Evolutionary conservation across 1,140 invertebrate genomes (phyloP).

Genomic region (Dryas iulia): DNA sequence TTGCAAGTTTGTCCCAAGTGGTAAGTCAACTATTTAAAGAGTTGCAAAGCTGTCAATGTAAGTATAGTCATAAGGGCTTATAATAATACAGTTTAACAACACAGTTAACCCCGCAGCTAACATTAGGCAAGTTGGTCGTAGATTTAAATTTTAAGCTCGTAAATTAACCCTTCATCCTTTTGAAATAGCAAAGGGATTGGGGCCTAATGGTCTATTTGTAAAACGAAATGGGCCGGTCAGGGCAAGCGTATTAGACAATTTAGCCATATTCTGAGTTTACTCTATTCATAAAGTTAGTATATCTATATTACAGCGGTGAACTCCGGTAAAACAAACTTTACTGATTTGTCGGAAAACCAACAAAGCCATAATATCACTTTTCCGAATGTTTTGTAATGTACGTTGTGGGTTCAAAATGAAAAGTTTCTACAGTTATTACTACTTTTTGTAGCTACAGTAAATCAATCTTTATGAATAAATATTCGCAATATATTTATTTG

Average conservation of each 20-base stretch:
- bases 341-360: slow-evolving; percentile 6
- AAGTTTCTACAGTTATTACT: neutral
- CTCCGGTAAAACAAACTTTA: slow-evolving; percentile 15
- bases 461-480: neutral
- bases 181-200: slow-evolving; percentile 79
- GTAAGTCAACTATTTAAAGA: neutral
- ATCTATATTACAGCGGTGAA: slow-evolving; percentile 18
- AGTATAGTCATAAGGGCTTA: slow-evolving; percentile 52
- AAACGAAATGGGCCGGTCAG: slow-evolving; percentile 73
- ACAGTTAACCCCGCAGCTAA: slow-evolving; percentile 71
- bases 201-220: slow-evolving; percentile 79
- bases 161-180: slow-evolving; percentile 80
- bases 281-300: slow-evolving; percentile 42
- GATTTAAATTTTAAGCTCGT: slow-evolving; percentile 80
- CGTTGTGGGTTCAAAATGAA: neutral
- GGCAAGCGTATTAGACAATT: slow-evolving; percentile 74
- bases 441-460: neutral
- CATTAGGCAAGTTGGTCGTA: slow-evolving; percentile 75
- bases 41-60: neutral
- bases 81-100: slow-evolving; percentile 74
- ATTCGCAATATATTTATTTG: neutral
- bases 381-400: neutral
- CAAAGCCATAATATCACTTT: neutral
- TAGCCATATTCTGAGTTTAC: slow-evolving; percentile 70
- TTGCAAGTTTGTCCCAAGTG: neutral